These are phyloP conservation scores for Acanthosepion lycidas DNA, from an alignment of 2,888 invertebrate genomes.

Conservation along the genomic window DNA sequence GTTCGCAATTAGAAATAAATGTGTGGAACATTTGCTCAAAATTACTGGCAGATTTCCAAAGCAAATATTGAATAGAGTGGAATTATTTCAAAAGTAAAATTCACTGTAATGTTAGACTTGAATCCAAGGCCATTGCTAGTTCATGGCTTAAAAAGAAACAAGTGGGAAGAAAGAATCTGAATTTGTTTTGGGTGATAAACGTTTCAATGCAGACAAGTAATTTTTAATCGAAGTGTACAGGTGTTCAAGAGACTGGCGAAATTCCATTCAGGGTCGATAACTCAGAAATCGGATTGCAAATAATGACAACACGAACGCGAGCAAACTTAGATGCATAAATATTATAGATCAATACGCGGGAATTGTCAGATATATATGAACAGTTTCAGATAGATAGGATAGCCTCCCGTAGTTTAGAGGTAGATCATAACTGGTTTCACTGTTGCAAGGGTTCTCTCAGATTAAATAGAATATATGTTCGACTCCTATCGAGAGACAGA, in stretches of 20 bases:
- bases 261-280: neutral
- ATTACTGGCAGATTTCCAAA: neutral
- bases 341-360: neutral
- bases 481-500: too few species aligned
- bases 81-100: neutral
- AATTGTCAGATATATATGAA: too few species aligned
- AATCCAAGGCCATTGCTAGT: neutral
- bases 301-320: neutral
- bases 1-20: neutral
- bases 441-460: too few species aligned
- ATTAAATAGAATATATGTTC: too few species aligned
- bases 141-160: neutral
- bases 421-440: too few species aligned
- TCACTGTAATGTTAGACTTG: neutral
- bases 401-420: too few species aligned
- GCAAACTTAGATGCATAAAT: neutral
- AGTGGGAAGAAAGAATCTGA: neutral
- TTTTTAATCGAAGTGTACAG: neutral
- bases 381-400: too few species aligned
- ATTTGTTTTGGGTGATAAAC: neutral
- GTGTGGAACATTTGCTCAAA: neutral
- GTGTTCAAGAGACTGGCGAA: neutral
- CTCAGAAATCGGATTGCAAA: neutral
- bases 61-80: neutral
- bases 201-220: neutral